Conservation (phyloP, 2,888 invertebrate genomes). For the Rapana venosa region DNA sequence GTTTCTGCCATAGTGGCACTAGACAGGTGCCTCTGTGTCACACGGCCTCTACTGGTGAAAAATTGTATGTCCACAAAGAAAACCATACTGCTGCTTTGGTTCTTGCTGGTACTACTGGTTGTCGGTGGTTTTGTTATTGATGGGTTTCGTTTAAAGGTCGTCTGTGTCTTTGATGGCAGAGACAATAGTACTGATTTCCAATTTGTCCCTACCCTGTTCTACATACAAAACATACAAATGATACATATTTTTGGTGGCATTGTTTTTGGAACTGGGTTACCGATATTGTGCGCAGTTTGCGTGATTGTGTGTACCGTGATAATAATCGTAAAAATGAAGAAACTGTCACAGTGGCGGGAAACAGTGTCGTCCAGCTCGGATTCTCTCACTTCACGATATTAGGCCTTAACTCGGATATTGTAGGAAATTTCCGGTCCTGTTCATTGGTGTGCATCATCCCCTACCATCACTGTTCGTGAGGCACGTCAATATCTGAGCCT, state of each 20-base stretch:
- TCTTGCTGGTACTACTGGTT: not conserved
- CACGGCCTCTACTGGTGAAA: not conserved
- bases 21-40: not conserved
- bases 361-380: not conserved
- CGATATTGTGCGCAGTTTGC: not conserved
- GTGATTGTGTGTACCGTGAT: not conserved
- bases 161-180: not conserved
- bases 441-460: not conserved
- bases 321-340: not conserved
- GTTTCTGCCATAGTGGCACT: not conserved
- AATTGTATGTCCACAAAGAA: not conserved
- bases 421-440: not conserved
- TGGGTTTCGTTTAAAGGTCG: not conserved
- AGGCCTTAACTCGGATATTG: not conserved
- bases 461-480: not conserved
- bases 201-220: not conserved
- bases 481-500: not conserved
- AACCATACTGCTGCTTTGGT: not conserved
- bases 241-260: not conserved
- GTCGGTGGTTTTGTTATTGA: not conserved
- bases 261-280: not conserved
- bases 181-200: not conserved
- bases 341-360: not conserved
- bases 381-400: not conserved
- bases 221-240: not conserved